A percentile compares a stretch with the other conserved stretches of the same genome.
These are phyloP conservation scores for Oncorhynchus mykiss DNA, from an alignment of 2,113 vertebrate genomes.

Conservation along the genomic window DNA sequence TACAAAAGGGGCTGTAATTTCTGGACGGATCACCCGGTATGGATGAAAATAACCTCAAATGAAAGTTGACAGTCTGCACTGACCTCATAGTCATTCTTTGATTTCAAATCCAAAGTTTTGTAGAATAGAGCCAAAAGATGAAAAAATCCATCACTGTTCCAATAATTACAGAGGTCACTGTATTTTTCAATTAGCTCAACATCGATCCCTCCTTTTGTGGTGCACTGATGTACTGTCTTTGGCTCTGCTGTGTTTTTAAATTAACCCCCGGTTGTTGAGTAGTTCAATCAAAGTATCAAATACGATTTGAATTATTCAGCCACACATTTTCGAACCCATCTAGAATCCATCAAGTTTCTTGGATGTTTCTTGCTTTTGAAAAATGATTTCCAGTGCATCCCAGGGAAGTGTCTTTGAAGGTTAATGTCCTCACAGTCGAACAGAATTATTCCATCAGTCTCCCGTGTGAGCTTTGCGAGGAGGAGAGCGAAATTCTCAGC, in stretches of 20 bases:
- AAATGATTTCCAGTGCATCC: constrained; percentile 20
- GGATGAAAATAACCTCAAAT: no score
- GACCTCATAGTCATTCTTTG: no score
- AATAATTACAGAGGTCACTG: no score
- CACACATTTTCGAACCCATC: not conserved
- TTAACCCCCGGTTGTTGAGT: constrained; percentile 30
- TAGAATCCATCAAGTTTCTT: not conserved
- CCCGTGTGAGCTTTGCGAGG: constrained; percentile 1
- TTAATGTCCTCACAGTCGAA: constrained; percentile 36
- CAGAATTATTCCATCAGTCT: constrained; percentile 53
- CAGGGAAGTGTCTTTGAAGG: constrained; percentile 25
- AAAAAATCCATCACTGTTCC: no score
- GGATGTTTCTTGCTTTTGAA: constrained; percentile 4
- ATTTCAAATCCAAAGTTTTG: no score
- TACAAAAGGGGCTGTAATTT: no score
- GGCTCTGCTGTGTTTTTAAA: constrained; percentile 25
- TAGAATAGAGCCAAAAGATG: no score
- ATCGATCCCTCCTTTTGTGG: constrained; percentile 54
- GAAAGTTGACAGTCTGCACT: no score
- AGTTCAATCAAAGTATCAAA: not conserved
- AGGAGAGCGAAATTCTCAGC: constrained; percentile 28
- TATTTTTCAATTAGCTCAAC: constrained; percentile 66
- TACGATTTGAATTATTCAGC: not conserved
- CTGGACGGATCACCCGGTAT: no score
- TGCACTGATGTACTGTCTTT: not conserved